These are phyloP conservation scores for Labrus mixtus DNA, from an alignment of 2,113 vertebrate genomes.

Conservation along the genomic window DNA sequence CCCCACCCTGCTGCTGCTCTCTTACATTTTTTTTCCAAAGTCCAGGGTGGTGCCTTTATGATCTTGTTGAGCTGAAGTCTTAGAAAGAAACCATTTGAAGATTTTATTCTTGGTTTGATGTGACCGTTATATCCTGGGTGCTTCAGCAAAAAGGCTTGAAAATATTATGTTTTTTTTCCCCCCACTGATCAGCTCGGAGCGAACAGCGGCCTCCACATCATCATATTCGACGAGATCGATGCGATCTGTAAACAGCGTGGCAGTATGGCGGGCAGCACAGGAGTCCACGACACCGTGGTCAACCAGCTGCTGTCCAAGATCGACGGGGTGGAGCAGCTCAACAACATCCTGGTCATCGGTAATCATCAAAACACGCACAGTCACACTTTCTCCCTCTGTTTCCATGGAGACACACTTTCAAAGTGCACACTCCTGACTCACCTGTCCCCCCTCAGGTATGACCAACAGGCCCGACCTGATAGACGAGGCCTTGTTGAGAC, in stretches of 20 bases:
- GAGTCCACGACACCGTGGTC: slow-evolving; percentile 96
- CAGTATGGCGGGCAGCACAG: slow-evolving; percentile 97
- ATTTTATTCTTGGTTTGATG: no score
- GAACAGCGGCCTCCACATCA: slow-evolving; percentile 97
- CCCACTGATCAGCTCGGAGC: slow-evolving; percentile 87
- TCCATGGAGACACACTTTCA: neutral
- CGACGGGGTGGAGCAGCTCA: slow-evolving; percentile 96
- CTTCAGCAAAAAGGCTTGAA: no score
- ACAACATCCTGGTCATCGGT: slow-evolving; percentile 99
- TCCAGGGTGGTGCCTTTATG: neutral
- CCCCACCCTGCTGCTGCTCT: slow-evolving; percentile 64
- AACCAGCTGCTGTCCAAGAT: slow-evolving; percentile 98
- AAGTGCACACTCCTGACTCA: neutral
- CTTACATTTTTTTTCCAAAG: slow-evolving; percentile 16
- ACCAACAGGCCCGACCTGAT: slow-evolving; percentile 98
- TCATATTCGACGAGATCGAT: slow-evolving; percentile 98
- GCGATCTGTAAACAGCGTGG: slow-evolving; percentile 98
- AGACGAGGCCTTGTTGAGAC: slow-evolving; percentile 94
- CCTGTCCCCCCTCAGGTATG: slow-evolving; percentile 88
- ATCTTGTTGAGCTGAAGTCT: no score
- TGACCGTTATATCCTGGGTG: no score
- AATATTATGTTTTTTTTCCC: neutral
- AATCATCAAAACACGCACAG: neutral
- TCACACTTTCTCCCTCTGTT: neutral
- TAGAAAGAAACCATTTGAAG: no score